These are phyloP conservation scores for Paedocypris micromegethes DNA, from an alignment of 2,797 vertebrate genomes.

Conservation along the genomic window DNA sequence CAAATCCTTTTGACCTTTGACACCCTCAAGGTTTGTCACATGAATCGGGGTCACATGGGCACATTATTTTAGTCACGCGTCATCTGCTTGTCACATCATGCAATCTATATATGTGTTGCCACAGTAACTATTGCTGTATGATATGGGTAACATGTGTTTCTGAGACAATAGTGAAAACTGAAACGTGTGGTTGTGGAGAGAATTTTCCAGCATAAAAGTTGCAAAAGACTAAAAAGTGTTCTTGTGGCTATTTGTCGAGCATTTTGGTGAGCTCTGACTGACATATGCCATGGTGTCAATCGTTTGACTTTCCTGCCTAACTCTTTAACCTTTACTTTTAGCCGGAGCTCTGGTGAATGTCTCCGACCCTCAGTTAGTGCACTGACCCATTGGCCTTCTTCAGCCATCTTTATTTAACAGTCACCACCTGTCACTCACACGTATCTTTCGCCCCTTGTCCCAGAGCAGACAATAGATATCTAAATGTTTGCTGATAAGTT, in stretches of 20 bases:
- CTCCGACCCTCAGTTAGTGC: slow-evolving; percentile 9
- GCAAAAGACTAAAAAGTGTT: neutral
- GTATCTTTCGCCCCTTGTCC: neutral
- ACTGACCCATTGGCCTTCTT: slow-evolving; percentile 24
- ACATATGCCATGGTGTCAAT: slow-evolving; percentile 29
- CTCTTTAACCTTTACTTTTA: slow-evolving; percentile 36
- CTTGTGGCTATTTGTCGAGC: neutral
- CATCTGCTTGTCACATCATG: slow-evolving; percentile 8
- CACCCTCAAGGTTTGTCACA: slow-evolving; percentile 13
- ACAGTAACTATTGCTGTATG: too few species aligned
- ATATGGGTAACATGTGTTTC: too few species aligned
- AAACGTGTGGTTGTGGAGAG: too few species aligned
- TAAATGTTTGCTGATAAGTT: neutral
- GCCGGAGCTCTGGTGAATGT: slow-evolving; percentile 15
- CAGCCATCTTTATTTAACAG: slow-evolving; percentile 20
- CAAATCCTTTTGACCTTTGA: slow-evolving; percentile 36
- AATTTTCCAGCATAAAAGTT: too few species aligned
- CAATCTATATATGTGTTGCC: neutral
- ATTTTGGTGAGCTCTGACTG: slow-evolving; percentile 11
- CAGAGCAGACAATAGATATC: neutral
- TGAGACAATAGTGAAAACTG: too few species aligned
- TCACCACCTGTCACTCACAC: slow-evolving; percentile 32
- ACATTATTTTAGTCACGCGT: slow-evolving; percentile 30
- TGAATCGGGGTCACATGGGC: slow-evolving; percentile 34
- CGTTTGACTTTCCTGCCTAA: slow-evolving; percentile 7